Conservation (phyloP, 2,113 vertebrate species). For the Tetrao urogallus region DNA sequence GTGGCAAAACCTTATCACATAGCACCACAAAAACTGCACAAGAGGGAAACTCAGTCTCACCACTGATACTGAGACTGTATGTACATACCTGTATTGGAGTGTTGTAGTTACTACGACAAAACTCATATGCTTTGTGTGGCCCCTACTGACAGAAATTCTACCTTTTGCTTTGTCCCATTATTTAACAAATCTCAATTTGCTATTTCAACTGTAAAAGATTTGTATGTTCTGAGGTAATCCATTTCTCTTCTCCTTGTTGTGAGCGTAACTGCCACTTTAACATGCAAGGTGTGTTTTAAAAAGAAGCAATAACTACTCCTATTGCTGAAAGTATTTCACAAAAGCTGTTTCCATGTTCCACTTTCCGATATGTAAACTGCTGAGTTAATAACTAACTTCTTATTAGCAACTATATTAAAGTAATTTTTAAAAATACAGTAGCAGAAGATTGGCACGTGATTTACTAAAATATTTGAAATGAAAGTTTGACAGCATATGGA, state of each 20-base stretch:
- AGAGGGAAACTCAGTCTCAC: background rate
- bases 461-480: background rate
- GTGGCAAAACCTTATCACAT: background rate
- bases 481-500: background rate
- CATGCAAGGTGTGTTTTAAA: background rate
- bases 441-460: background rate
- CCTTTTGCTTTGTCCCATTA: background rate
- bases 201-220: background rate
- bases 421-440: background rate
- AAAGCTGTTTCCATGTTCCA: background rate
- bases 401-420: background rate
- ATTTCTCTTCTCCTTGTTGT: background rate
- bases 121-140: background rate
- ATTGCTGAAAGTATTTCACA: background rate
- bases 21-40: background rate
- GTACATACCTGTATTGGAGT: background rate
- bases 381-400: background rate
- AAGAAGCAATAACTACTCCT: background rate
- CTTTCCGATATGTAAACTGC: background rate
- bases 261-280: background rate
- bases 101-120: background rate
- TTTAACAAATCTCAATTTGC: background rate
- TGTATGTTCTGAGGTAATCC: fast-evolving
- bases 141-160: background rate
- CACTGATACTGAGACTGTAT: background rate